Conservation (phyloP, 2,888 invertebrate genomes). For the Tillus elongatus region DNA sequence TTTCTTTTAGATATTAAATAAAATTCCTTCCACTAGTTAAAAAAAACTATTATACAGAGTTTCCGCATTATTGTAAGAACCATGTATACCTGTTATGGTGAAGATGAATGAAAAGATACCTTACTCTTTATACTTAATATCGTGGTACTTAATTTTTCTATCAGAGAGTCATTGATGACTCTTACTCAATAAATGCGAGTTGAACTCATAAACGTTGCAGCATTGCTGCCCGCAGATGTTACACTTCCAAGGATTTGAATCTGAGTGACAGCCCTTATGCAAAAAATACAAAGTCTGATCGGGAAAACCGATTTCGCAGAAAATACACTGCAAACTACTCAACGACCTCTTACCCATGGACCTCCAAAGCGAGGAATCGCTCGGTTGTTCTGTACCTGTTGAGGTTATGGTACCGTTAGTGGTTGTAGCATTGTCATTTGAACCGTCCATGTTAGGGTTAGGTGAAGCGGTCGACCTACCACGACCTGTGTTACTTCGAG, state of each 20-base stretch:
- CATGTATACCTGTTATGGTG: no score
- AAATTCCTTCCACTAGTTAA: no score
- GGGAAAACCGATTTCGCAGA: conserved; percentile 90
- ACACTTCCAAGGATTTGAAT: conserved; percentile 94
- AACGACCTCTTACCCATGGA: conserved; percentile 46
- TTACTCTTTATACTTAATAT: no score
- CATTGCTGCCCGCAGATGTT: conserved; percentile 95
- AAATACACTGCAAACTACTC: conserved; percentile 65
- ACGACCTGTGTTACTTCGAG: conserved; percentile 49
- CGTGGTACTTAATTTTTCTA: no score
- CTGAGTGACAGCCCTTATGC: conserved; percentile 96
- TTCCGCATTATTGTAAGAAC: no score
- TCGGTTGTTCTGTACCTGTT: conserved; percentile 54
- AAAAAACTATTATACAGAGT: no score
- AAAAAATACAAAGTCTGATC: conserved; percentile 94
- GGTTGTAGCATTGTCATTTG: conserved; percentile 43
- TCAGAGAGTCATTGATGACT: conserved; percentile 78
- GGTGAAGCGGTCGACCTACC: conserved; percentile 39
- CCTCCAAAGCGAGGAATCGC: conserved; percentile 40
- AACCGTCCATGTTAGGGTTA: conserved; percentile 39
- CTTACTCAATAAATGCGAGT: conserved; percentile 89
- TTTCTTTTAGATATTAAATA: no score
- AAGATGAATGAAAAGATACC: no score
- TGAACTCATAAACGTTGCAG: conserved; percentile 93
- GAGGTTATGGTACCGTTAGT: conserved; percentile 55